Conservation (phyloP, 1,140 invertebrate genomes). For the Drosophila yakuba region DNA sequence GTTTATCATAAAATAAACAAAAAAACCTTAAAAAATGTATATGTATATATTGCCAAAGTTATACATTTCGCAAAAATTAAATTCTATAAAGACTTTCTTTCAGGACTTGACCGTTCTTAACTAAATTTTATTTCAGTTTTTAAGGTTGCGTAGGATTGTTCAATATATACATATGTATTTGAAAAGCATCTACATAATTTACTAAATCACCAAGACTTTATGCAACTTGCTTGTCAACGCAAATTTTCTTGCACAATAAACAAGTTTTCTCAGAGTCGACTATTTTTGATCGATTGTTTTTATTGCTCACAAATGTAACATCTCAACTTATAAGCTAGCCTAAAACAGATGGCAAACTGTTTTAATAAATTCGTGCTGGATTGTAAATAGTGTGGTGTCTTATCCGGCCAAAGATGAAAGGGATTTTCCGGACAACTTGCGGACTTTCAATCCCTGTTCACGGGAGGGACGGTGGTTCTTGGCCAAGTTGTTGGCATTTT, state of each 20-base stretch:
- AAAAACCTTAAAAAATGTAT: no score
- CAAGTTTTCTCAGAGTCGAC: constrained; percentile 25
- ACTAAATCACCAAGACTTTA: constrained; percentile 32
- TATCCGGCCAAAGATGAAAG: constrained; percentile 74
- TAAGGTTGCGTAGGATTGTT: background rate
- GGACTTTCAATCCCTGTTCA: constrained; percentile 66
- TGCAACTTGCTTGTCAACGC: constrained; percentile 16
- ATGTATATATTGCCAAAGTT: background rate
- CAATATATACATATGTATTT: background rate
- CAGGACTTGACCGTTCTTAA: no score
- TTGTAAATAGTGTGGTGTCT: constrained; percentile 8
- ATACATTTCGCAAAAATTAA: no score
- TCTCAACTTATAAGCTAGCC: constrained; percentile 40
- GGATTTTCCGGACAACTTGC: constrained; percentile 76
- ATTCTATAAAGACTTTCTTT: no score
- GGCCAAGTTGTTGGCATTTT: constrained; percentile 60
- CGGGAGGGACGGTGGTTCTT: constrained; percentile 58
- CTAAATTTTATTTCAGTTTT: no score
- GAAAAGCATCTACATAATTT: constrained; percentile 14
- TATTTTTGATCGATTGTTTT: constrained; percentile 18
- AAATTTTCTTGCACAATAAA: constrained; percentile 44
- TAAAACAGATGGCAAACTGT: constrained; percentile 46
- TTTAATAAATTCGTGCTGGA: constrained; percentile 34
- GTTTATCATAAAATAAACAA: no score
- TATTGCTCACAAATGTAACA: constrained; percentile 18